Conservation (phyloP, 2,113 vertebrate species). For the Hyaena hyaena region DNA sequence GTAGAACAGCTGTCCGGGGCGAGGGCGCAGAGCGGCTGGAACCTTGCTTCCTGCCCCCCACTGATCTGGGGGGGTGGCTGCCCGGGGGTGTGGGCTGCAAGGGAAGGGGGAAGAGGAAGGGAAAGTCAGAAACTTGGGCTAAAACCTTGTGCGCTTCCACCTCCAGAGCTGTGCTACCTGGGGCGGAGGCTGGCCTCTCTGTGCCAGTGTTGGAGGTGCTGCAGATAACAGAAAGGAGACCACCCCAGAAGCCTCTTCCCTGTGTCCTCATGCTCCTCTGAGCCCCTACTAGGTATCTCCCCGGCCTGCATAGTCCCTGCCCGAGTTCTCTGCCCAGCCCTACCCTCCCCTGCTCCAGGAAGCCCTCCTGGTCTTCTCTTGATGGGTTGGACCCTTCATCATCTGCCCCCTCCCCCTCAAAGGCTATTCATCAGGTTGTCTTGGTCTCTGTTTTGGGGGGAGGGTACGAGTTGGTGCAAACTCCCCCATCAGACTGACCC, state of each 20-base stretch:
- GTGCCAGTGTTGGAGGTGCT: background rate
- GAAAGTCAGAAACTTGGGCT: background rate
- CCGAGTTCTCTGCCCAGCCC: background rate
- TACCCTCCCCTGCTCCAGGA: background rate
- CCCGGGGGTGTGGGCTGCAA: constrained; percentile 8
- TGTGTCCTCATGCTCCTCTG: too few species aligned
- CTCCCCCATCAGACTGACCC: background rate
- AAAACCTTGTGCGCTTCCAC: background rate
- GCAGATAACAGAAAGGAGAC: background rate
- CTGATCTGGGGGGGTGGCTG: background rate
- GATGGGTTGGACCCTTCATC: background rate
- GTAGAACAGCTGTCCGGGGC: constrained; percentile 76
- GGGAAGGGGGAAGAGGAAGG: background rate
- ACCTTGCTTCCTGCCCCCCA: constrained; percentile 59
- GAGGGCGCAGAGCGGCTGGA: constrained; percentile 17
- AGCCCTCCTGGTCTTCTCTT: background rate
- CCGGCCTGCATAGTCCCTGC: background rate
- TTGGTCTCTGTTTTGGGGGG: background rate
- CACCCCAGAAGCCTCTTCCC: background rate
- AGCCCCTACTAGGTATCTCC: background rate
- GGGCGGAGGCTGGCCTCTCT: background rate
- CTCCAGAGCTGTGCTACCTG: background rate
- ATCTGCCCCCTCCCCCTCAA: background rate
- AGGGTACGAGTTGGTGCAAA: background rate
- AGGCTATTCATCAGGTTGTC: background rate